phyloP scores from a whole-genome alignment of 2,113 vertebrate species.

The Erinaceus europaeus region DNA sequence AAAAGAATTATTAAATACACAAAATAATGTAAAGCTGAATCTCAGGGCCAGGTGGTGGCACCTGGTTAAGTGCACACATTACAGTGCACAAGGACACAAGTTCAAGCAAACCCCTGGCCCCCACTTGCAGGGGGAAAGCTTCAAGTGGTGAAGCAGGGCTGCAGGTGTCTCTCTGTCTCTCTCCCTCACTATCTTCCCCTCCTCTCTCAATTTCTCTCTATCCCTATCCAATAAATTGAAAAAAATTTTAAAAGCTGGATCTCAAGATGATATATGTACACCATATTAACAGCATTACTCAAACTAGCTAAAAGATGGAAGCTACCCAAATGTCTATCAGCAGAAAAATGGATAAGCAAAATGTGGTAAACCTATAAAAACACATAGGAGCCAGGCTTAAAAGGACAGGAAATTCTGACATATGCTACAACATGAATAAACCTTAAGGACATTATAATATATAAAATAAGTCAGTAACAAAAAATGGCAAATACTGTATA shows the following conservation, averaged over 20 bases:
- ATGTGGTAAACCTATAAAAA: not conserved
- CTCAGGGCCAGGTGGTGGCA: no score
- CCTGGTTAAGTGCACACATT: no score
- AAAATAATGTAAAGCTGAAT: no score
- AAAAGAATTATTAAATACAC: no score
- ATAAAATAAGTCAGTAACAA: not conserved
- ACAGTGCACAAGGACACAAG: no score
- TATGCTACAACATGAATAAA: not conserved
- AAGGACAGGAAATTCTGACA: not conserved
- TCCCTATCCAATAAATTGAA: not conserved
- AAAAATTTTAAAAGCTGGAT: not conserved
- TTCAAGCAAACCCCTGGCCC: no score
- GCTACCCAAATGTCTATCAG: not conserved
- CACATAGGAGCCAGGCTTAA: not conserved
- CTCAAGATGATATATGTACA: not conserved
- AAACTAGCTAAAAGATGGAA: not conserved
- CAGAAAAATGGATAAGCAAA: not conserved
- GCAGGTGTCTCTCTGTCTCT: no score
- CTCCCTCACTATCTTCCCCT: no score
- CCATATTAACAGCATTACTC: not conserved
- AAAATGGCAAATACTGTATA: not conserved
- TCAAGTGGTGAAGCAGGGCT: no score
- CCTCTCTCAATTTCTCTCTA: not conserved
- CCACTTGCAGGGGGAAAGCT: no score
- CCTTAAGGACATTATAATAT: not conserved